Conservation (phyloP, 2,888 invertebrate species). For the Luffia ferchaultella region DNA sequence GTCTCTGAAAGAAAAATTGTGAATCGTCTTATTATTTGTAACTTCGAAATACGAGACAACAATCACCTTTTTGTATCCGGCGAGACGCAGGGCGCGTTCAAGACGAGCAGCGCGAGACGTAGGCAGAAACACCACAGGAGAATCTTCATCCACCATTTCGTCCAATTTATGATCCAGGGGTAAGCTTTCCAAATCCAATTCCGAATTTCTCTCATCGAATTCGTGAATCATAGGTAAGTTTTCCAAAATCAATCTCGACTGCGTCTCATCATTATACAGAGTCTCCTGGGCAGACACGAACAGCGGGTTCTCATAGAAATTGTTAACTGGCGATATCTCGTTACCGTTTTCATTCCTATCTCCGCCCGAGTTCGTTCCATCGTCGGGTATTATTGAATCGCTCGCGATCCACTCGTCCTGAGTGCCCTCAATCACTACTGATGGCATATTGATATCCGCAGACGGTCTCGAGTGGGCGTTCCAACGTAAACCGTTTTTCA, state of each 20-base stretch:
- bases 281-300: conserved; percentile 40
- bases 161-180: conserved; percentile 47
- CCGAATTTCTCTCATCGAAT: conserved; percentile 37
- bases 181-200: conserved; percentile 53
- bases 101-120: conserved; percentile 58
- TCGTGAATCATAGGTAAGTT: too few relatives aligned
- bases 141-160: conserved; percentile 25
- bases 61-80: conserved; percentile 64
- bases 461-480: conserved; percentile 30
- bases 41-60: too few relatives aligned
- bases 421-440: conserved; percentile 26
- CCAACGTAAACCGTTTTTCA: conserved; percentile 37
- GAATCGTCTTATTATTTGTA: too few relatives aligned
- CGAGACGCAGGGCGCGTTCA: conserved; percentile 63
- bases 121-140: conserved; percentile 55
- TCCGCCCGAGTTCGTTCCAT: conserved; percentile 13
- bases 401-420: conserved; percentile 27
- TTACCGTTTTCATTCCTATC: conserved; percentile 12
- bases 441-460: conserved; percentile 24
- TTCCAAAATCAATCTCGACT: conserved; percentile 8
- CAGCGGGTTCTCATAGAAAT: conserved; percentile 44
- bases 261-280: too few relatives aligned
- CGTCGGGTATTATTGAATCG: conserved; percentile 40
- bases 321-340: conserved; percentile 23
- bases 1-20: too few relatives aligned